Evolutionary conservation across 2,888 invertebrate genomes (phyloP), one percentile per base, ranked within the genome.

Genomic region (Stenolophus ochropezus): DNA sequence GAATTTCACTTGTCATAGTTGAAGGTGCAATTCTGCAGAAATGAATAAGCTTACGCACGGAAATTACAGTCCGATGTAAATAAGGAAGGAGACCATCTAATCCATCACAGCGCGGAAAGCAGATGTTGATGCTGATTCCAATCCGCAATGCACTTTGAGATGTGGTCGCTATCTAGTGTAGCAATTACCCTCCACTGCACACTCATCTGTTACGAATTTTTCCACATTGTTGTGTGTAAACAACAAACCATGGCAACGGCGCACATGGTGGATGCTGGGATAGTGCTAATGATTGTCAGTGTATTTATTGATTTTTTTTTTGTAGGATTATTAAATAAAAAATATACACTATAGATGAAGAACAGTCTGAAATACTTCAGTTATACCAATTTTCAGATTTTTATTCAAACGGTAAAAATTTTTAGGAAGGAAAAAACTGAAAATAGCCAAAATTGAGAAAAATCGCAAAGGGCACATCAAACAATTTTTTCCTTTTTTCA

Each of bases 181-280:
- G 33, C 33, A 69, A 69, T 69, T 69, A 69, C 65, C 27, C 33
- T 4, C 61, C 25, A 69, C 65, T 33, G 33, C 65, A 69, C 27
- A 69, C 27, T 69, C 65, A 69, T 69, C 65, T 69, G 65, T 69
- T 69, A 69, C 33, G 6, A 69, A 69, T 69, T 69, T 69, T 69
- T 69, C 65, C 27, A 69, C 65, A 69, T 69, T 69, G 65, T 69
- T 69, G 27, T 20, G 18, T 33, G 65, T 69, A 69, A 42, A 69
- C 65, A 69, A 69, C 65, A 69, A 69, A 69, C 65, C 33, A 69
- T 27, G 14, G 33, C 27, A 69, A 69, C 65, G 16, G 33, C 33
- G 33, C 11, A 42, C 33, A 42, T 42, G 33, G 6, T 11, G 11
- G 11, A 42, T 42, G 33, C 11, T 11, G 11, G 11, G 33, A 42